Percentiles rank a stretch among this genome's conserved stretches.
phyloP scores from a whole-genome alignment of 2,797 vertebrate species.

The Microcaecilia unicolor region DNA sequence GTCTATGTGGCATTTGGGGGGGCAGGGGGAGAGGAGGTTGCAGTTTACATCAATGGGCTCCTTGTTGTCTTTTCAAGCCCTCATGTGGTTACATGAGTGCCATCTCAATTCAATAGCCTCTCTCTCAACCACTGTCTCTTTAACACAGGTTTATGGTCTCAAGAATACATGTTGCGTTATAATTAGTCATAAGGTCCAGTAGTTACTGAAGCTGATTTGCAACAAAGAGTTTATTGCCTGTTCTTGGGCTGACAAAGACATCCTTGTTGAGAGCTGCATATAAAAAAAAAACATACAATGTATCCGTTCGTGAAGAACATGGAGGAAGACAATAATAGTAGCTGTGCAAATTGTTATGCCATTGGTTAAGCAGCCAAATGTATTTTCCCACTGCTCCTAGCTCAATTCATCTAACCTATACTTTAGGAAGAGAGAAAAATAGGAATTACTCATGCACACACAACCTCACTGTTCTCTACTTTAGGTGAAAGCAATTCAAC shows the following conservation, averaged over 20 bases:
- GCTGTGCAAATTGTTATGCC: constrained; percentile 26
- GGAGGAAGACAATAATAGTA: constrained; percentile 32
- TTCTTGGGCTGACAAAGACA: constrained; percentile 55
- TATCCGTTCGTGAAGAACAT: constrained; percentile 52
- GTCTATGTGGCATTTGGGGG: constrained; percentile 34
- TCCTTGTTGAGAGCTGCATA: constrained; percentile 52
- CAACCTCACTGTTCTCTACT: too few species aligned
- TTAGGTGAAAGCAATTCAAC: too few species aligned
- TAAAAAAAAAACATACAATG: constrained; percentile 62
- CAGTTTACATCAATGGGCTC: constrained; percentile 52
- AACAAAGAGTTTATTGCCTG: constrained; percentile 55
- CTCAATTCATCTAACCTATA: constrained; percentile 3
- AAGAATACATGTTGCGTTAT: constrained; percentile 58
- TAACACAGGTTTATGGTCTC: constrained; percentile 58
- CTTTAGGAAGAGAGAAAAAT: constrained; percentile 8
- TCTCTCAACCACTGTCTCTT: constrained; percentile 56
- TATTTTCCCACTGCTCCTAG: constrained; percentile 3
- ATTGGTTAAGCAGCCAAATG: constrained; percentile 17
- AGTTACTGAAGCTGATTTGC: constrained; percentile 51
- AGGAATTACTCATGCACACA: too few species aligned
- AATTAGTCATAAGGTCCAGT: constrained; percentile 58
- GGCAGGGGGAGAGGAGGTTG: constrained; percentile 41
- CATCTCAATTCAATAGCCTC: constrained; percentile 56
- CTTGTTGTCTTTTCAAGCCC: constrained; percentile 58
- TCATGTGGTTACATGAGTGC: constrained; percentile 57